Conservation (phyloP, 2,888 invertebrate species). For the Xanthia icteritia region DNA sequence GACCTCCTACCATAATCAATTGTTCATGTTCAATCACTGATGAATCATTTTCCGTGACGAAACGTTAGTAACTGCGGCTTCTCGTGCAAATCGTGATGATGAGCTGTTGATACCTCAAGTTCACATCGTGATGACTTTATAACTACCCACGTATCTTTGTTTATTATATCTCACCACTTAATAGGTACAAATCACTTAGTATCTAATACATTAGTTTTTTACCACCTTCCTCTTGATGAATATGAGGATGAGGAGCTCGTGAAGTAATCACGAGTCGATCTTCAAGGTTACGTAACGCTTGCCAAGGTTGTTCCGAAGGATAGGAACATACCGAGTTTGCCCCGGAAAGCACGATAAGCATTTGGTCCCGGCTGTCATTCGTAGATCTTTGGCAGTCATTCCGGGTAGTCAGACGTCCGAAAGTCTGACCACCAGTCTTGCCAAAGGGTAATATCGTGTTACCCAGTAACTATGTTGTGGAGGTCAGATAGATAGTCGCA, state of each 20-base stretch:
- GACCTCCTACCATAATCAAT: background rate
- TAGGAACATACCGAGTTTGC: too few species aligned
- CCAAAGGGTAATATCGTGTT: too few species aligned
- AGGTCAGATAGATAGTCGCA: too few species aligned
- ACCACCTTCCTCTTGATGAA: slow-evolving; percentile 1
- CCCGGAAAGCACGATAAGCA: too few species aligned
- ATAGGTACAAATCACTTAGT: slow-evolving; percentile 4
- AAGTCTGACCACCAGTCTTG: too few species aligned
- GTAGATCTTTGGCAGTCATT: too few species aligned
- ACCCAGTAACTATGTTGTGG: too few species aligned
- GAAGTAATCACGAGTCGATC: too few species aligned
- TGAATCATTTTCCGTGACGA: slow-evolving; percentile 25
- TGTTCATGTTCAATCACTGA: background rate
- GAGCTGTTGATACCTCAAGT: slow-evolving; percentile 10
- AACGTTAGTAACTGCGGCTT: background rate
- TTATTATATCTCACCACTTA: background rate
- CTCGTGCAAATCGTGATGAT: slow-evolving; percentile 44
- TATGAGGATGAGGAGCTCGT: background rate
- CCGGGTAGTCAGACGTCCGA: too few species aligned
- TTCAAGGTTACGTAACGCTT: too few species aligned
- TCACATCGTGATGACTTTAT: slow-evolving; percentile 40
- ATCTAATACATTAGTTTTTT: slow-evolving; percentile 15
- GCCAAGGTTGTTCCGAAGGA: too few species aligned
- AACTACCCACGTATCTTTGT: slow-evolving; percentile 7
- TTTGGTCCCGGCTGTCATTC: too few species aligned